Evolutionary conservation across 2,113 vertebrate genomes (phyloP).

Genomic region (Muntiacus reevesi): DNA sequence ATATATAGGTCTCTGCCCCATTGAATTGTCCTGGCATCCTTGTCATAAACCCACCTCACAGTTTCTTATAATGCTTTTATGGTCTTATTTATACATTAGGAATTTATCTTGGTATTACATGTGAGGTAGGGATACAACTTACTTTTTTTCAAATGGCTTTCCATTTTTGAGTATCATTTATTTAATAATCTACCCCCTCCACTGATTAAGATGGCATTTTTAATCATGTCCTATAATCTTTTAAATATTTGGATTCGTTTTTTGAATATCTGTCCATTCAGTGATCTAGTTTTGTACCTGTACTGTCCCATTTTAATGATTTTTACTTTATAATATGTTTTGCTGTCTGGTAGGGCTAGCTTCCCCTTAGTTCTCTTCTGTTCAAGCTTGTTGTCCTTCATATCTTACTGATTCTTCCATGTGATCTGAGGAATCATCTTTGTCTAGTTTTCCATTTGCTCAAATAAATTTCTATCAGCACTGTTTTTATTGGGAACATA

Average conservation of each 20-base stretch:
- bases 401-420: background rate
- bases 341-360: background rate
- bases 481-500: background rate
- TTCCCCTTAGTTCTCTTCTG: background rate
- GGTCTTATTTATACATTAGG: background rate
- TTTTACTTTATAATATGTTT: background rate
- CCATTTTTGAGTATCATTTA: background rate
- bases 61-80: background rate
- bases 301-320: background rate
- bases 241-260: background rate
- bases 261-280: background rate
- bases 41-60: background rate
- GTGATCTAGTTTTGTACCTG: background rate
- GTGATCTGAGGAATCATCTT: background rate
- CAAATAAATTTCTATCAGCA: background rate
- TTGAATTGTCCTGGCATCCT: background rate
- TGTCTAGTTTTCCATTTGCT: background rate
- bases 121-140: background rate
- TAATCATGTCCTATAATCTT: background rate
- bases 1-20: background rate
- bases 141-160: background rate
- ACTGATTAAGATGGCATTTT: background rate
- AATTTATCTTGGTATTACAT: background rate
- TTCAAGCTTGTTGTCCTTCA: background rate
- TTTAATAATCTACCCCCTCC: background rate